A percentile compares a stretch with the other conserved stretches of the same genome.
phyloP scores from a whole-genome alignment of 2,888 invertebrate genomes.

The Dryococelus australis region DNA sequence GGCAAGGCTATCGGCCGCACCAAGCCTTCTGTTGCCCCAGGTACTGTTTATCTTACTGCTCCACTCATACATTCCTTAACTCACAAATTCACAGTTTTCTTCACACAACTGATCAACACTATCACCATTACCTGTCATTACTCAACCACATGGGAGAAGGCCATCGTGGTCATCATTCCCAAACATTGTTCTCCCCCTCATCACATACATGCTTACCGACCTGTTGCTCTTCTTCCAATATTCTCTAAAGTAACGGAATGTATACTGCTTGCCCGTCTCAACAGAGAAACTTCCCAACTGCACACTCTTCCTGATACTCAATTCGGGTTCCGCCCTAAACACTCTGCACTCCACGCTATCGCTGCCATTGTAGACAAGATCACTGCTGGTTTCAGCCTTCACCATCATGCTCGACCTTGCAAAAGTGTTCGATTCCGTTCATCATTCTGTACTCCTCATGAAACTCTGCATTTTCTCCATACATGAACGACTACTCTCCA shows the following conservation, averaged over 20 bases:
- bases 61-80: too few relatives aligned
- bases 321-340: not conserved
- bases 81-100: too few relatives aligned
- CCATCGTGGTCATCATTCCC: not conserved
- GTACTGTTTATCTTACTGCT: too few relatives aligned
- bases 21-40: too few relatives aligned
- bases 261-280: not conserved
- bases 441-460: not conserved
- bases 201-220: not conserved
- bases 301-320: not conserved
- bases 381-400: not conserved
- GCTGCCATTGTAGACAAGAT: not conserved
- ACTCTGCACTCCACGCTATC: not conserved
- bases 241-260: not conserved
- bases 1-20: too few relatives aligned
- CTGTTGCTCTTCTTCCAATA: not conserved
- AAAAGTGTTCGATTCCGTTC: not conserved
- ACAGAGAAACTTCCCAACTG: not conserved
- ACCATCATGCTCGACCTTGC: not conserved
- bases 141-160: not conserved
- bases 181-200: not conserved
- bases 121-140: not conserved
- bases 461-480: not conserved
- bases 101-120: too few relatives aligned
- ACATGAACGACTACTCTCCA: not conserved